Base-by-base conservation (phyloP, 2,113 vertebrate species). In the Heterocephalus glaber region DNA sequence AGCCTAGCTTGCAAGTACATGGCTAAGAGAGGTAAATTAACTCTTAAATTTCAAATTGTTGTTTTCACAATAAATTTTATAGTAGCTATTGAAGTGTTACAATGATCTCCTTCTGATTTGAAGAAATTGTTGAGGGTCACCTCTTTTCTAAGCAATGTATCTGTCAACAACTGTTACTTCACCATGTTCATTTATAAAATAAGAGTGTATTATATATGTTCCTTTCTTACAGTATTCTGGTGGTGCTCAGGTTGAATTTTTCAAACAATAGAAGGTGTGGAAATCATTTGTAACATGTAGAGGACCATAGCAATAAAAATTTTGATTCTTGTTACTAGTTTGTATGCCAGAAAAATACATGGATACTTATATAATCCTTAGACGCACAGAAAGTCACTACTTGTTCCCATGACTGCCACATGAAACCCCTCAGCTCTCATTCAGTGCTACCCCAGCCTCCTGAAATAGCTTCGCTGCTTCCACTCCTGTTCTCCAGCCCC, bases 211-310 rank as follows among this genome's bases (percentile, higher is more conserved):
- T 77, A 41, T 8, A 7, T 30, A 6, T 60, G 38, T 87, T 19
- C 33, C 5, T 70, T 95, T 83, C 28, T 92, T 76, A 68, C 8
- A 33, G 6, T 84, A 77, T 81, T 82, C 35, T 86, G 52, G 7
- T 56, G 33, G 80, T 61, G 65, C 47, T 72, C 33, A 87, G 41
- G 66, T 80, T 52, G n/a, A 83, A 72, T 47, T 44, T 65, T 60
- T 12, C 24, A 0, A 33, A 92, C 66, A 85, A 90, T 38, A 61
- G 38, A 70, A 70, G 2, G 47, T 66, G 0, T 74, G 19, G 56
- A 94, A 93, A 90, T 92, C 5, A 92, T 83, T 83, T 70, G 0
- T 61, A 60, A 60, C 38, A 70, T 96, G 17, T 49, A 68, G 63
- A 82, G 77, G 4, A 74, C 54, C 0, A 0, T 70, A 44, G 68